phyloP scores from a whole-genome alignment of 2,797 vertebrate genomes.

The Acanthis flammea region DNA sequence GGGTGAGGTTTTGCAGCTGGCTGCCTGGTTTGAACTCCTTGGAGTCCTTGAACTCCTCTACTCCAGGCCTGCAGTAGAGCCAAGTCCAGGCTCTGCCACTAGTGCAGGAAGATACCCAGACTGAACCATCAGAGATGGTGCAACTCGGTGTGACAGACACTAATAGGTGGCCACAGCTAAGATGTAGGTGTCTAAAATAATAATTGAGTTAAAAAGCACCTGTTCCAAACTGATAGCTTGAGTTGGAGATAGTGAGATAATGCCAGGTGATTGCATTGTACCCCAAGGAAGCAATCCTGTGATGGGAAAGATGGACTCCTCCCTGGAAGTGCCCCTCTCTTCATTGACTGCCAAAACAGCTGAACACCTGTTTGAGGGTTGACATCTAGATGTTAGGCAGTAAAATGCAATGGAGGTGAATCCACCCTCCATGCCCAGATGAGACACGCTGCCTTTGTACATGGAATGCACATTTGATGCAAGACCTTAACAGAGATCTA shows the following conservation, averaged over 20 bases:
- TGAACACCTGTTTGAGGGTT: not conserved
- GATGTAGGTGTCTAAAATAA: not conserved
- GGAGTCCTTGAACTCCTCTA: not conserved
- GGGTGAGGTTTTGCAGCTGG: constrained; percentile 34
- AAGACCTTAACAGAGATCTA: not conserved
- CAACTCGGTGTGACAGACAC: fast-evolving
- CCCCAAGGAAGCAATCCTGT: fast-evolving
- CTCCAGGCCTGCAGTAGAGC: not conserved
- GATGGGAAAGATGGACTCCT: not conserved
- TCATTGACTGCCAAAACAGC: not conserved
- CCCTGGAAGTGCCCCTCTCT: not conserved
- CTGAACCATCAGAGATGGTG: not conserved
- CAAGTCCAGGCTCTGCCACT: not conserved
- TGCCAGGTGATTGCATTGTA: not conserved
- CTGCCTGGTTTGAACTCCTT: not conserved
- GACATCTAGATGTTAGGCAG: not conserved
- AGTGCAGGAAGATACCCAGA: not conserved
- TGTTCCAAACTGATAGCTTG: not conserved
- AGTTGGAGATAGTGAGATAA: not conserved
- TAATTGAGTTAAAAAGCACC: not conserved
- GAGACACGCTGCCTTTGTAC: not conserved
- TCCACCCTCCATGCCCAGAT: not conserved
- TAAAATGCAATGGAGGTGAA: not conserved
- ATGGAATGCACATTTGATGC: not conserved
- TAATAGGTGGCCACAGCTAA: not conserved